Base-by-base conservation (phyloP, 2,888 invertebrate genomes). In the Lithodes maja region DNA sequence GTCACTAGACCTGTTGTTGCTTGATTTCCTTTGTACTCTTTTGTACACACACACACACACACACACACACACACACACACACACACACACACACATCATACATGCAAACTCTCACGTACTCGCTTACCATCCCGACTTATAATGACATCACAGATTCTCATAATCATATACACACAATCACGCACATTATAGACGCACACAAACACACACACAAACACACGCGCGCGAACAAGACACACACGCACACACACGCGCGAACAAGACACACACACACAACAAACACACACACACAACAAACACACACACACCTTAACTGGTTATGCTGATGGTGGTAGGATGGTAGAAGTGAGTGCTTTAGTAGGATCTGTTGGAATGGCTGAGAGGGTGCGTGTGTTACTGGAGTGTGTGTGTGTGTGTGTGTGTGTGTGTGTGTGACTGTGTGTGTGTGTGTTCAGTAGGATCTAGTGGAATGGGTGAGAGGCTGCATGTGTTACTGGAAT, bases 171-270 rank as follows among this genome's bases (percentile, higher is more conserved):
- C 12, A 61, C 7, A 61, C 61, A 61, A 61, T 7, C 12, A 61
- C 61, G 61, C 12, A 61, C 2, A 7, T 54, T n/a, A 83, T 7
- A 83, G 17, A 69, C 2, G 49, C 68, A 82, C 83, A 83, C 83
- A 83, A 71, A 83, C 83, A 69, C 83, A 83, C 71, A 83, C 83
- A 83, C 69, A 54, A n/a, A 80, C 80, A 80, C 80, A 80, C 80
- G 2, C 55, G 54, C 80, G 54, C 80, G 54, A 2, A 80, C 80
- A 81, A 81, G 55, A 81, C 81, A 81, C 81, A 81, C 81, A 81
- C 81, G 61, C 81, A 81, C 61, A 81, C 81, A 81, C 81, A 81
- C 61, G 61, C 81, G 61, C 81, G 61, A 54, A 81, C 81, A 81
- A 78, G 49, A 78, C 78, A 78, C 78, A 78, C 78, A 78, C 78